phyloP scores from a whole-genome alignment of 1,140 invertebrate species.

The Calliphora vicina region DNA sequence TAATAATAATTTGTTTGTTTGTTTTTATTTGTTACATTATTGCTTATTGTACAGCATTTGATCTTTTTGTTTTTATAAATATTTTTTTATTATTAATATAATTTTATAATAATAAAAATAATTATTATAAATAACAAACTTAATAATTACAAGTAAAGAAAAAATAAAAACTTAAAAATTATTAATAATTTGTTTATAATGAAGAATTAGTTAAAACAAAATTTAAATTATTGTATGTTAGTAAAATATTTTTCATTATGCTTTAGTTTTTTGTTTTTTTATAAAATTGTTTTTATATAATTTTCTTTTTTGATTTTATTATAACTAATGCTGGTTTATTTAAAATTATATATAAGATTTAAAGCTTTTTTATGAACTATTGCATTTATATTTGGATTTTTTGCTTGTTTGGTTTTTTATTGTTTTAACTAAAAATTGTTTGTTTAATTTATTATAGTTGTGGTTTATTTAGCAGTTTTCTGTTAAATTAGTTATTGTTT shows the following conservation, averaged over 20 bases:
- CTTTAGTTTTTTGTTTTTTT: not conserved
- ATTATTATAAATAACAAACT: slow-evolving; percentile 5
- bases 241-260: too few species aligned
- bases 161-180: not conserved
- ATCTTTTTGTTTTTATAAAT: not conserved
- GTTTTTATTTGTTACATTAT: slow-evolving; percentile 6
- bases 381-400: not conserved
- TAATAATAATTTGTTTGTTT: not conserved
- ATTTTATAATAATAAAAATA: not conserved
- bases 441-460: not conserved
- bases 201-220: not conserved
- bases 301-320: not conserved
- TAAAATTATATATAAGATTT: not conserved
- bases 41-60: slow-evolving; percentile 16
- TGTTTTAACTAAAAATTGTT: not conserved
- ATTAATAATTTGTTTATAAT: not conserved
- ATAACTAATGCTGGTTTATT: not conserved
- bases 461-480: not conserved
- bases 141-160: not conserved
- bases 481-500: not conserved
- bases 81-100: not conserved
- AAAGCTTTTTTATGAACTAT: not conserved
- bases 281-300: not conserved
- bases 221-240: too few species aligned
- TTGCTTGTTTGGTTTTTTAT: not conserved